Base-by-base conservation (phyloP, 2,113 vertebrate species). In the Globicephala melas region DNA sequence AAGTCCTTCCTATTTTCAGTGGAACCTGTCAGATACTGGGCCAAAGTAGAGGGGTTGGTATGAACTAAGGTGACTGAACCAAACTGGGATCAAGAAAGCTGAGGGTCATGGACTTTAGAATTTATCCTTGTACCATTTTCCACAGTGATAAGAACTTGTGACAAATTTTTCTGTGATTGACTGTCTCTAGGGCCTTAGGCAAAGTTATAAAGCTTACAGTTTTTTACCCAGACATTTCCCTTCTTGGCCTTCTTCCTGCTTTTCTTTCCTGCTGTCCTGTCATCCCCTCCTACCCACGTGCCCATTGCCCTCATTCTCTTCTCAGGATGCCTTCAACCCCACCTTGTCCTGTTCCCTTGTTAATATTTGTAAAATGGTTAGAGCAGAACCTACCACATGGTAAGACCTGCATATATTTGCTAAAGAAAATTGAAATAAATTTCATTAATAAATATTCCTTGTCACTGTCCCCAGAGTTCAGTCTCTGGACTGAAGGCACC, bases 391-490 rank as follows among this genome's bases (percentile, higher is more conserved):
- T 68, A 12, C 5, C 31, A 68, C 58, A 26, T 87, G 41, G 15
- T 65, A 36, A 84, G 47, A 38, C 65, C 33, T 82, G 62, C 28
- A 50, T 36, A n/a, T 25, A 18, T 85, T 76, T 85, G 14, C 73
- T 93, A 36, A 93, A 60, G 44, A 84, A 86, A 81, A 76, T 53
- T 44, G 82, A 84, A 93, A 50, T 53, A 95, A 87, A 67, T 81
- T 88, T 23, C 71, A 31, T 74, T 82, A 89, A 18, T 74, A 70
- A 82, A 50, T 77, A 91, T 73, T 68, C 28, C 50, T 79, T 15
- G 12, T 70, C 31, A 23, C 28, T 65, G 67, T 62, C 23, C 25
- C 17, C 17, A 31, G 77, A 55, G 50, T 76, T 96, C 47, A 67
- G 6, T 79, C 33, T 89, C 63, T 80, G 70, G 31, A 17, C 53